phyloP scores from a whole-genome alignment of 2,888 invertebrate species.

The Elmis aenea region DNA sequence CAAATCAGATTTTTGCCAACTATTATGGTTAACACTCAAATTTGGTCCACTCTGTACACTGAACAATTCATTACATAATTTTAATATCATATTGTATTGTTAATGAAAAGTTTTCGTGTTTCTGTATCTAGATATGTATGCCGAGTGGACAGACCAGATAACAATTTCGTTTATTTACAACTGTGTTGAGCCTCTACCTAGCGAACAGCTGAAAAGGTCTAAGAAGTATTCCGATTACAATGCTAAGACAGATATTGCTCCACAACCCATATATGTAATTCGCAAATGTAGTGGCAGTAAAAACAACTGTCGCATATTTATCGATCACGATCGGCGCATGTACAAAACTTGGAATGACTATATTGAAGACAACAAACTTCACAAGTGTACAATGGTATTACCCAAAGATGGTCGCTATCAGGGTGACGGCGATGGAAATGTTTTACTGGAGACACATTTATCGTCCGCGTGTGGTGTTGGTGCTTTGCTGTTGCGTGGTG shows the following conservation, averaged over 20 bases:
- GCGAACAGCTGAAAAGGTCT: conserved; percentile 30
- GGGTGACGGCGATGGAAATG: conserved; percentile 32
- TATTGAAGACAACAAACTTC: conserved; percentile 50
- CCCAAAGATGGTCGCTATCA: conserved; percentile 49
- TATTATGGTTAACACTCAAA: no score
- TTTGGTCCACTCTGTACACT: no score
- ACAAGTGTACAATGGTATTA: conserved; percentile 52
- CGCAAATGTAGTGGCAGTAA: conserved; percentile 34
- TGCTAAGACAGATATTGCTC: conserved; percentile 33
- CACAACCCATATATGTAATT: conserved; percentile 38
- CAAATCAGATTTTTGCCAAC: no score
- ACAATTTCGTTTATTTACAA: conserved; percentile 20
- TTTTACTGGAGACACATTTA: conserved; percentile 31
- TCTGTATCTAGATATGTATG: conserved; percentile 13
- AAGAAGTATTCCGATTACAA: conserved; percentile 35
- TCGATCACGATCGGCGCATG: conserved; percentile 48
- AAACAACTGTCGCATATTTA: conserved; percentile 37
- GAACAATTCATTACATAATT: no score
- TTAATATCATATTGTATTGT: no score
- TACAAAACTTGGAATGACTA: conserved; percentile 54
- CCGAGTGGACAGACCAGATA: conserved; percentile 18
- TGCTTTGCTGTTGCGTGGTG: conserved; percentile 28
- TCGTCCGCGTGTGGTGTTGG: conserved; percentile 38
- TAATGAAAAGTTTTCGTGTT: no score
- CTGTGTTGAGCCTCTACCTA: conserved; percentile 32